phyloP scores from a whole-genome alignment of 2,888 invertebrate species.

The Clanis bilineata region DNA sequence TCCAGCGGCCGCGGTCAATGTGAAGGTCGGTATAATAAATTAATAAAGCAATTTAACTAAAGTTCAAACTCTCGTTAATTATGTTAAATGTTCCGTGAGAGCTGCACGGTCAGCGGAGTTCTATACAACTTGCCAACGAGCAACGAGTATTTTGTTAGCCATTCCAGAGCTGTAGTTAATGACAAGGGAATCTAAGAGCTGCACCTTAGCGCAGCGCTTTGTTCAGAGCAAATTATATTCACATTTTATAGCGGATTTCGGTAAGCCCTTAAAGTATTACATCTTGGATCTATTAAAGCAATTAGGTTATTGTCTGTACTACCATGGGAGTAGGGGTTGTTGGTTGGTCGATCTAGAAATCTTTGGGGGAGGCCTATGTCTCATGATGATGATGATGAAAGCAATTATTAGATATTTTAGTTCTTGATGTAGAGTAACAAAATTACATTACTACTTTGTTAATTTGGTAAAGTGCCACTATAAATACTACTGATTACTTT shows the following conservation, averaged over 20 bases:
- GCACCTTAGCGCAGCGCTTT: slow-evolving; percentile 22
- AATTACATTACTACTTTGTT: no score
- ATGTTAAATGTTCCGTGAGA: slow-evolving; percentile 31
- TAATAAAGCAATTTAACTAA: slow-evolving; percentile 36
- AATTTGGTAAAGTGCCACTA: no score
- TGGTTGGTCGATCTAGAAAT: no score
- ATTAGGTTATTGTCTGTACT: no score
- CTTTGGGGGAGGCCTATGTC: no score
- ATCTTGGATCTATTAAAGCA: not conserved
- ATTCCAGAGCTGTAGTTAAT: slow-evolving; percentile 25
- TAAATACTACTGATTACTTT: no score
- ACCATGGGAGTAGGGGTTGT: no score
- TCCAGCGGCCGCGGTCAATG: not conserved
- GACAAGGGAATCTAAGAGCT: slow-evolving; percentile 22
- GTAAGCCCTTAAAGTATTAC: not conserved
- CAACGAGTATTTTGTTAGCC: slow-evolving; percentile 30
- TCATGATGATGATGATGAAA: no score
- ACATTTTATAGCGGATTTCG: slow-evolving; percentile 4
- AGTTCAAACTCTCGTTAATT: slow-evolving; percentile 32
- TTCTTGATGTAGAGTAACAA: no score
- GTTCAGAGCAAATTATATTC: slow-evolving; percentile 14
- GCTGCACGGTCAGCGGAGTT: slow-evolving; percentile 28
- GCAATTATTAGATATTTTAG: no score
- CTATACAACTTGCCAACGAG: slow-evolving; percentile 14
- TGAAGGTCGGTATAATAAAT: slow-evolving; percentile 26